Percentiles rank a stretch among this genome's conserved stretches.
phyloP scores from a whole-genome alignment of 2,888 invertebrate genomes.

The Nephrotoma guestfalica region DNA sequence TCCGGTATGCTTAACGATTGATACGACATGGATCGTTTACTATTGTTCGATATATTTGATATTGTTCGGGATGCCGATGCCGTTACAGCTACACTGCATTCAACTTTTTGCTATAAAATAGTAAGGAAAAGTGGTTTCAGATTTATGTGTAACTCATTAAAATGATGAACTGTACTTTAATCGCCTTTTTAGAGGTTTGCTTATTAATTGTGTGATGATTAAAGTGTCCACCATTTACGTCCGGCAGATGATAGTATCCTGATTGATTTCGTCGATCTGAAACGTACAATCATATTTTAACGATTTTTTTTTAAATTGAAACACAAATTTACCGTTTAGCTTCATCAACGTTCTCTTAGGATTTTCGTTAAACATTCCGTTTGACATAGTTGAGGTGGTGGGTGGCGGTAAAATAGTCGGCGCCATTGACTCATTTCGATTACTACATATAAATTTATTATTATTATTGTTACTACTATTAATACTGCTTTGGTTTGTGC shows the following conservation, averaged over 20 bases:
- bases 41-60: constrained; percentile 12
- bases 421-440: neutral
- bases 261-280: neutral
- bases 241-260: constrained; percentile 12
- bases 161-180: constrained; percentile 12
- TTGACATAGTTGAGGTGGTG: neutral
- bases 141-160: neutral
- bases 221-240: constrained; percentile 9
- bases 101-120: constrained; percentile 6
- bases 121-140: neutral
- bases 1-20: constrained; percentile 13
- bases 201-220: constrained; percentile 10
- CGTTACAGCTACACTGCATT: constrained; percentile 15
- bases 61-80: constrained; percentile 14
- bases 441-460: neutral
- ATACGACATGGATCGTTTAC: constrained; percentile 15
- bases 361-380: constrained; percentile 6
- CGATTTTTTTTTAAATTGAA: neutral
- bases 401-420: constrained; percentile 4
- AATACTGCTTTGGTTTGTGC: neutral
- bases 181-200: constrained; percentile 15
- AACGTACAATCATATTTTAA: neutral
- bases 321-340: neutral
- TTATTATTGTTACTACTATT: neutral
- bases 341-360: constrained; percentile 11